A percentile compares a stretch with the other conserved stretches of the same genome.
These are phyloP conservation scores for Chrysopa pallens DNA, from an alignment of 1,140 invertebrate genomes.

Conservation along the genomic window DNA sequence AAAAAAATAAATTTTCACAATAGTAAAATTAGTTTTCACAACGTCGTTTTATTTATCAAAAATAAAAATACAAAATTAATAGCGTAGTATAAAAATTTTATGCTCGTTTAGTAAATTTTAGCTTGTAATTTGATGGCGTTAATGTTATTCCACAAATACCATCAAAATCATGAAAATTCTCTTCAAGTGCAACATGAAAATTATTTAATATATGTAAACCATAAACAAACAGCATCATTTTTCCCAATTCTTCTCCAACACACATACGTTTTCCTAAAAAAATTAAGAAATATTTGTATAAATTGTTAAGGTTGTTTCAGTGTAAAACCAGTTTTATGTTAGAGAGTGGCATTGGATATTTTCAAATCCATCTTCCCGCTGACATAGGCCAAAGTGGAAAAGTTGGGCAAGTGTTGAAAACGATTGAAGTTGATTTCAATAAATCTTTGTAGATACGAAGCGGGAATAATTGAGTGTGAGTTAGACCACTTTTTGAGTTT, in stretches of 20 bases:
- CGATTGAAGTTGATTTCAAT: too few relatives aligned
- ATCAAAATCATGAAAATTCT: constrained; percentile 25
- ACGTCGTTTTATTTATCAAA: neutral
- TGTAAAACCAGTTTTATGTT: too few relatives aligned
- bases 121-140: constrained; percentile 34
- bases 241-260: constrained; percentile 67
- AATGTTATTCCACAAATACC: constrained; percentile 56
- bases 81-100: neutral
- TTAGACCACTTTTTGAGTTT: too few relatives aligned
- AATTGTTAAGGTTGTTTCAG: too few relatives aligned
- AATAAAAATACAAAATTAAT: constrained; percentile 2
- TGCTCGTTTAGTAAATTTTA: constrained; percentile 20
- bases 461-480: too few relatives aligned
- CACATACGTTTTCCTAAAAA: constrained; percentile 65
- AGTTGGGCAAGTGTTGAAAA: too few relatives aligned
- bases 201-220: constrained; percentile 39
- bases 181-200: constrained; percentile 19
- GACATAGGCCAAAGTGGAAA: too few relatives aligned
- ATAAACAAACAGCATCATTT: constrained; percentile 52
- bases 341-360: too few relatives aligned
- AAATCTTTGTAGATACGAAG: too few relatives aligned
- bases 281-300: constrained; percentile 1
- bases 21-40: too few relatives aligned
- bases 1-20: too few relatives aligned
- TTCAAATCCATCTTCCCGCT: too few relatives aligned